Evolutionary conservation across 1,140 invertebrate genomes (phyloP).

Genomic region (Choristoneura fumiferana): DNA sequence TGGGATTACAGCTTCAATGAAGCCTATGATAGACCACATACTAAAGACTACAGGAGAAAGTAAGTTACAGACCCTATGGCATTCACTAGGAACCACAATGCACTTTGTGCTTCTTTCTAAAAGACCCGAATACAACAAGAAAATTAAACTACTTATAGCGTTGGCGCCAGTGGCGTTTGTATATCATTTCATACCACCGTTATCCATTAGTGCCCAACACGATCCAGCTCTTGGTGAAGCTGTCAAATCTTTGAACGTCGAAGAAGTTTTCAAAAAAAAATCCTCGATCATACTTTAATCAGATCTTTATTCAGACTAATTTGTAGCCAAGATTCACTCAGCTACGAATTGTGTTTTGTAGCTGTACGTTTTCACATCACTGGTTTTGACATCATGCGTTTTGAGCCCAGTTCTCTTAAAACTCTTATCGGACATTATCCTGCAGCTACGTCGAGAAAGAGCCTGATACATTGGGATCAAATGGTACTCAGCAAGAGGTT

Average conservation of each 20-base stretch:
- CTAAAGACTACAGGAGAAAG: not conserved
- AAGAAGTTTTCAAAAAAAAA: not conserved
- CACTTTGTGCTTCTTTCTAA: conserved; percentile 10
- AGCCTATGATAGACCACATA: conserved; percentile 6
- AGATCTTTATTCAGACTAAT: not conserved
- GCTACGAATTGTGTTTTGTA: not conserved
- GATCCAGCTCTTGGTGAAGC: not conserved
- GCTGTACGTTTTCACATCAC: not conserved
- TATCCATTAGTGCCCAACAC: not conserved
- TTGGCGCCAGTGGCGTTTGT: not conserved
- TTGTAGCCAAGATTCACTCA: not conserved
- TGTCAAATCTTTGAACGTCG: too few relatives aligned
- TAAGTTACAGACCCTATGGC: not conserved
- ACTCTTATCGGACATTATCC: not conserved
- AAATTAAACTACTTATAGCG: not conserved
- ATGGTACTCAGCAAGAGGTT: not conserved
- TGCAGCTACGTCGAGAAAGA: not conserved
- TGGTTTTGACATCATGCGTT: not conserved
- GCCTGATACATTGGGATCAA: not conserved
- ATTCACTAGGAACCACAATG: not conserved
- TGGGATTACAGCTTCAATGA: conserved; percentile 1
- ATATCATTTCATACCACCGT: not conserved
- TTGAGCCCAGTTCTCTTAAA: not conserved
- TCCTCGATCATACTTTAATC: not conserved
- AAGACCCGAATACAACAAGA: conserved; percentile 8